These are phyloP conservation scores for Rhodinocichla rosea DNA, from an alignment of 2,113 vertebrate species.

Conservation along the genomic window DNA sequence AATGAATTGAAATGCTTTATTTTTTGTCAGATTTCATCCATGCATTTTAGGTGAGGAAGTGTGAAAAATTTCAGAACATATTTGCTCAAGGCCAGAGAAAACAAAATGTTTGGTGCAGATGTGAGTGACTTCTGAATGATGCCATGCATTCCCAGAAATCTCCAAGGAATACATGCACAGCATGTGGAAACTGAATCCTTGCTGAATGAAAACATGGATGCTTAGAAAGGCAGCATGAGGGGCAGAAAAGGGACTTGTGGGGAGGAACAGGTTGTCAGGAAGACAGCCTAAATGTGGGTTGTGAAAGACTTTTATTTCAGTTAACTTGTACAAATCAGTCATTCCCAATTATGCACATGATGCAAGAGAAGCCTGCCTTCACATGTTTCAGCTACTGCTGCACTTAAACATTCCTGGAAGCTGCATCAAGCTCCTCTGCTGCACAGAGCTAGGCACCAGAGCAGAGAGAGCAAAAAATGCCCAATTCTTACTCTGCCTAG, in stretches of 20 bases:
- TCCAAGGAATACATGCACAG: background rate
- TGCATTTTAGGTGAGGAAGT: background rate
- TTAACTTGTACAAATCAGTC: background rate
- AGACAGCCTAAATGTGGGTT: background rate
- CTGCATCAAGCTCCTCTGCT: background rate
- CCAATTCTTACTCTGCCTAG: background rate
- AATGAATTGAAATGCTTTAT: background rate
- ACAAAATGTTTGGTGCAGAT: background rate
- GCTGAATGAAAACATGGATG: background rate
- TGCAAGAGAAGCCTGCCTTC: background rate
- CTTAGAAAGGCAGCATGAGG: background rate
- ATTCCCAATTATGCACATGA: background rate
- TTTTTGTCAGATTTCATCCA: background rate
- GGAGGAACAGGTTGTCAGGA: background rate
- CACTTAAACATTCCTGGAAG: background rate
- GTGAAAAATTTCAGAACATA: background rate
- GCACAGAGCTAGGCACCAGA: background rate
- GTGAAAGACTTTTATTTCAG: background rate
- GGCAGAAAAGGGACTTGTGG: background rate
- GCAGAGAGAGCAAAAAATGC: background rate
- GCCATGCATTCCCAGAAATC: background rate
- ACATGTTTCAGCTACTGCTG: background rate
- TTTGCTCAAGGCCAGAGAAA: background rate
- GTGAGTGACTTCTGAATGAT: background rate
- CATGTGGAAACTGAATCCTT: background rate